These are phyloP conservation scores for Mionectes macconnelli DNA, from an alignment of 2,113 vertebrate species.

Conservation along the genomic window DNA sequence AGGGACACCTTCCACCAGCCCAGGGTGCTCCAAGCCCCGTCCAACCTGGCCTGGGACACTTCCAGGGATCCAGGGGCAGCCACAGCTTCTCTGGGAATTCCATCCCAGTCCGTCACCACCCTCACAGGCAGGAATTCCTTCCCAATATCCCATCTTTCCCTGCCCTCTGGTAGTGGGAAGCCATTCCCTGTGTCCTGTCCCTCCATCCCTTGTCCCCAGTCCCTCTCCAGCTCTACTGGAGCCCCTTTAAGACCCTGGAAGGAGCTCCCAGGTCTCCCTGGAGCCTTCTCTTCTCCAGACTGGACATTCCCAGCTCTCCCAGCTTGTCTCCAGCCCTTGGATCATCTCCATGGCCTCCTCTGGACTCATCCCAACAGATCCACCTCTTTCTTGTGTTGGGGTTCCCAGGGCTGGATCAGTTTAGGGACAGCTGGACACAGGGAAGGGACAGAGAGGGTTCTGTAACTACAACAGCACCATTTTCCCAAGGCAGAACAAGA, in stretches of 20 bases:
- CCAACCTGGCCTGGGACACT: not conserved
- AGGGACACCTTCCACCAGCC: not conserved
- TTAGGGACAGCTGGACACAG: not conserved
- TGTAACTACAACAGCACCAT: not conserved
- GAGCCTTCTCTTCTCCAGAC: not conserved
- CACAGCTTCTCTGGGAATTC: not conserved
- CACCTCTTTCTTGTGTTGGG: not conserved
- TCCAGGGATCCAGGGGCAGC: not conserved
- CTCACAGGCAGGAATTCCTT: not conserved
- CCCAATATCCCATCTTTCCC: rapidly evolving
- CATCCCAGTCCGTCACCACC: not conserved
- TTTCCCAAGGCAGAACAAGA: not conserved
- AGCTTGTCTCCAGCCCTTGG: not conserved
- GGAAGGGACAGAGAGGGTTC: not conserved
- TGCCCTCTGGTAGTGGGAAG: not conserved
- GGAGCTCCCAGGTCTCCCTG: not conserved
- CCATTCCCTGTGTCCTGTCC: not conserved
- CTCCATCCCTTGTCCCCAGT: not conserved
- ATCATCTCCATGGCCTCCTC: not conserved
- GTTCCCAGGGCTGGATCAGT: not conserved
- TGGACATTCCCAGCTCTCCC: not conserved
- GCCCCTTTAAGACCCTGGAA: not conserved
- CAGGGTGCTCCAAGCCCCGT: not conserved
- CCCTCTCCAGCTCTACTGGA: not conserved
- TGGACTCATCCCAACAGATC: not conserved